Conservation (phyloP, 2,888 invertebrate species). For the Agrotis ipsilon region DNA sequence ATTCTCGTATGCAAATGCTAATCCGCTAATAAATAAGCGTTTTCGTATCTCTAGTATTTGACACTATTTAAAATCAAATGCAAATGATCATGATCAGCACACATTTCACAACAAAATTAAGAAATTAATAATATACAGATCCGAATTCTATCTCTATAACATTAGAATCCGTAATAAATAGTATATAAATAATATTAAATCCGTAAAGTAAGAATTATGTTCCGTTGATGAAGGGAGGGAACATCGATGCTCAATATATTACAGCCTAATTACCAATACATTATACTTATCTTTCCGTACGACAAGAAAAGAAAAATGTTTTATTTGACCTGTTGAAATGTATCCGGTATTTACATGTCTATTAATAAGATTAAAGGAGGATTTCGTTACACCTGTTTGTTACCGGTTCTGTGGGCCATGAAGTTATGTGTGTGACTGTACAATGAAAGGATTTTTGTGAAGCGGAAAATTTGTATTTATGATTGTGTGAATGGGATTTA, state of each 20-base stretch:
- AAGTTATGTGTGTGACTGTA: constrained; percentile 34
- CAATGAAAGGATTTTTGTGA: constrained; percentile 52
- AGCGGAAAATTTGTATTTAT: constrained; percentile 62
- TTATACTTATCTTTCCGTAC: constrained; percentile 83
- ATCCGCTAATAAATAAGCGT: constrained; percentile 59
- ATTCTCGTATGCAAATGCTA: constrained; percentile 57
- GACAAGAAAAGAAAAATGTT: constrained; percentile 80
- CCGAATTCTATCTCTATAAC: constrained; percentile 62
- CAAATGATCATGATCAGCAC: constrained; percentile 54
- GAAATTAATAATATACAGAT: constrained; percentile 64
- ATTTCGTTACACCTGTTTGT: constrained; percentile 68
- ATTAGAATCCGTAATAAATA: constrained; percentile 73
- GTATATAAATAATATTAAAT: constrained; percentile 79
- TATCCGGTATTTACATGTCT: constrained; percentile 84
- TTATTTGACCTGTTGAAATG: constrained; percentile 83
- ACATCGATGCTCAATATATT: constrained; percentile 87
- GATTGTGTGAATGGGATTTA: constrained; percentile 51
- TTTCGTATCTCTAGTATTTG: constrained; percentile 55
- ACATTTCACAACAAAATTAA: constrained; percentile 65
- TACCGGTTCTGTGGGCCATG: constrained; percentile 58
- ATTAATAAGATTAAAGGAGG: constrained; percentile 82
- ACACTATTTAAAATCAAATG: constrained; percentile 60
- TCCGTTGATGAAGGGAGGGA: constrained; percentile 84
- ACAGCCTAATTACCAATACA: constrained; percentile 87
- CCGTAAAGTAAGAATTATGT: constrained; percentile 85